These are phyloP conservation scores for Drosophila chauvacae DNA, from an alignment of 1,140 invertebrate species.

Conservation along the genomic window DNA sequence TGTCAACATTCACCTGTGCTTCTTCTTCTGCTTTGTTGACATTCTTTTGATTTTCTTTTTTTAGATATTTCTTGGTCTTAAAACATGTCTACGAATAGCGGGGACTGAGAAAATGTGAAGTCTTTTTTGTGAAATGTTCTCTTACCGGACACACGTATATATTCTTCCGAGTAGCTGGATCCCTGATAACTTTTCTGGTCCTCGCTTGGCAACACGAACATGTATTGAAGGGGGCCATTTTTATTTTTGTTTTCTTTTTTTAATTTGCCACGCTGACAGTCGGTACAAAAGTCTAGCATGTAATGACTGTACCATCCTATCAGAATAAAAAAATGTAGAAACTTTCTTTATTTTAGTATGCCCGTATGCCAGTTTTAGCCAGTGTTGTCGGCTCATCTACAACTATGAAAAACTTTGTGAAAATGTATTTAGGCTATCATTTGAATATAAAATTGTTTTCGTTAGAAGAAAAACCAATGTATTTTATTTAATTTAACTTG, in stretches of 20 bases:
- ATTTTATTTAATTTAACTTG: not conserved
- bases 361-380: not conserved
- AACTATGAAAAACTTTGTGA: no score
- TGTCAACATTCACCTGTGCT: no score
- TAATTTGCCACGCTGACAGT: not conserved
- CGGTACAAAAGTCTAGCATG: no score
- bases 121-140: not conserved
- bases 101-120: not conserved
- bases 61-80: not conserved
- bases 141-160: slow-evolving; percentile 60
- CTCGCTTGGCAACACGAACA: slow-evolving; percentile 34
- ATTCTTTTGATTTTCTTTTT: not conserved
- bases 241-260: not conserved
- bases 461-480: not conserved
- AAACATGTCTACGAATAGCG: slow-evolving; percentile 24
- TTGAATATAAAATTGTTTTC: not conserved
- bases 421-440: not conserved
- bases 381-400: not conserved
- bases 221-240: slow-evolving; percentile 54
- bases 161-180: slow-evolving; percentile 20
- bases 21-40: no score
- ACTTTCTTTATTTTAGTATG: not conserved
- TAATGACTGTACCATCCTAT: not conserved
- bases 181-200: slow-evolving; percentile 43
- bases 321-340: not conserved